Evolutionary conservation across 2,888 invertebrate genomes (phyloP), one percentile per base, ranked within the genome.

Genomic region (Hetaerina titia): DNA sequence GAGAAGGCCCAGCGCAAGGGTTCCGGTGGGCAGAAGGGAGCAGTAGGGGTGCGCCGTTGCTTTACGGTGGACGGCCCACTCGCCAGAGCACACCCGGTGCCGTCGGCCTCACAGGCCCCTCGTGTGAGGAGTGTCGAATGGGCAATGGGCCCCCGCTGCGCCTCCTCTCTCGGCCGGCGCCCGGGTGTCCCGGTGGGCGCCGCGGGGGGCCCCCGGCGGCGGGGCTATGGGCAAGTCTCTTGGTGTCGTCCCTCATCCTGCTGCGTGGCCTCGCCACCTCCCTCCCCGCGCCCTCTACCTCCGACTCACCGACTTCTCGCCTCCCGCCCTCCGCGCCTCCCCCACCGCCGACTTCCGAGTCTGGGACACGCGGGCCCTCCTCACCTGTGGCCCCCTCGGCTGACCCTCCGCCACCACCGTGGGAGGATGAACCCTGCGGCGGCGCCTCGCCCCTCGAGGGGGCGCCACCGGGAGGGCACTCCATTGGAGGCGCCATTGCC

Each of bases 351-450:
- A 13, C 89, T 7, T n/a, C 89, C 13, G 7, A n/a, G n/a, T n/a
- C n/a, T n/a, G n/a, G n/a, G n/a, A 58, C 89, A 22, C 57, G 19
- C 2, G 58, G 13, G 13, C 25, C 89, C 6, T 58, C 89, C 4
- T n/a, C 89, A 22, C 60, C 90, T n/a, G 19, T 69, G 11, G 56
- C 69, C 0, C 60, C 90, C 31, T 19, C 92, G 11, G 56, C 69
- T 0, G 92, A 56, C 0, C 69, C 92, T 7, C 90, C 63, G 15
- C 60, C 63, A 0, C 90, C 45, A 15, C 92, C 92, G n/a, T 92
- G 92, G 92, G 92, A 92, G 56, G 92, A 92, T 69, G 92, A 92
- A 2, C 92, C 92, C 13, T 92, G 92, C 56, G 92, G 92, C 25
- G 92, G n/a, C 6, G 25, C 31, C 31, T 11, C 81, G 25, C n/a